Percentiles rank a stretch among this genome's conserved stretches.
Evolutionary conservation across 2,113 vertebrate genomes (phyloP).

Genomic region (Vireo altiloquus): DNA sequence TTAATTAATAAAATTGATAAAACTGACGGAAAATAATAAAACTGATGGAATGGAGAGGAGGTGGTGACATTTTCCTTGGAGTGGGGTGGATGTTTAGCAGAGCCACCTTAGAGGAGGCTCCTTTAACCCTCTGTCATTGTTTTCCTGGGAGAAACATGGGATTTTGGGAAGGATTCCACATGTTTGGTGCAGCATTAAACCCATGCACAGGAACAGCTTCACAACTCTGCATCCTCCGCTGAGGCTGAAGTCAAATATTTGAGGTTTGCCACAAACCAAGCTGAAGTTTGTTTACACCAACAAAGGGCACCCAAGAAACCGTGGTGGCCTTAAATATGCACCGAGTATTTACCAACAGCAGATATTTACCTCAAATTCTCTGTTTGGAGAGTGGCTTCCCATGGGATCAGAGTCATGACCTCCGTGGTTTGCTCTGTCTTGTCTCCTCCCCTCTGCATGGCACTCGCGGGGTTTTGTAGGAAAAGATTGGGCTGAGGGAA

Average conservation of each 20-base stretch:
- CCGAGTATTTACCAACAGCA: constrained; percentile 11
- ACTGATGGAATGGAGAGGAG: not conserved
- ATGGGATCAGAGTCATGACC: not conserved
- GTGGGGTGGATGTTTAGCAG: not conserved
- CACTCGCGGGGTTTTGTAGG: not conserved
- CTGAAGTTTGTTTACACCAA: constrained; percentile 26
- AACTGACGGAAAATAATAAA: no score
- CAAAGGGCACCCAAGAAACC: constrained; percentile 8
- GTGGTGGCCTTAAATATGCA: not conserved
- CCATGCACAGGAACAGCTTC: not conserved
- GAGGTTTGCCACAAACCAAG: constrained; percentile 63
- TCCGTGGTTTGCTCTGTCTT: constrained; percentile 40
- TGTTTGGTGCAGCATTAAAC: not conserved
- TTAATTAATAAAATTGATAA: not conserved
- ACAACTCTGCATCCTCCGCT: not conserved
- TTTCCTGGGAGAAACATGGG: not conserved
- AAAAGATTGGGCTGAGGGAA: not conserved
- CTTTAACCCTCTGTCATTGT: not conserved
- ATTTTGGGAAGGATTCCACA: not conserved
- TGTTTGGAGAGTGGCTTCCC: constrained; percentile 32
- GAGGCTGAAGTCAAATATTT: constrained; percentile 34
- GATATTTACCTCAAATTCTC: constrained; percentile 31
- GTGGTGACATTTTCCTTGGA: not conserved
- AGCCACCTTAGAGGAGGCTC: not conserved
- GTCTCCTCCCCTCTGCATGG: constrained; percentile 4